A percentile compares a stretch with the other conserved stretches of the same genome.
Evolutionary conservation across 2,888 invertebrate species (phyloP).

Genomic region (Ormyrus thymus): DNA sequence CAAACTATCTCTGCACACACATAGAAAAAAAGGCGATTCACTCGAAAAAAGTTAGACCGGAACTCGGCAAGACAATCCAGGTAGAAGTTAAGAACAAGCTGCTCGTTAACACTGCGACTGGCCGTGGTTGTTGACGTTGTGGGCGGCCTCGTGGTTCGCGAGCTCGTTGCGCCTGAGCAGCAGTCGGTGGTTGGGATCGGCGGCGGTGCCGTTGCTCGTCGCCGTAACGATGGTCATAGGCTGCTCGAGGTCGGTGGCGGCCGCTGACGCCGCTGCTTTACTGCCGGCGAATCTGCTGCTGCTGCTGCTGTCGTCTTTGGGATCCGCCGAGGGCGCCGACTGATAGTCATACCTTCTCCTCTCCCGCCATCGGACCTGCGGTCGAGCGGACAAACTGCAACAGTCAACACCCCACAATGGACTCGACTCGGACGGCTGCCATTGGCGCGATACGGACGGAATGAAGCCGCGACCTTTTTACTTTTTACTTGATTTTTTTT

Average conservation of each 20-base stretch:
- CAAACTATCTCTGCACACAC: too few relatives aligned
- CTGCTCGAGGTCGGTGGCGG: background rate
- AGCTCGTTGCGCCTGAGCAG: slow-evolving; percentile 37
- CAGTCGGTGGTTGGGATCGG: slow-evolving; percentile 28
- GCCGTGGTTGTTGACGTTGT: slow-evolving; percentile 57
- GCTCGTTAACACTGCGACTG: slow-evolving; percentile 68
- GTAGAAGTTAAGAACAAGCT: too few relatives aligned
- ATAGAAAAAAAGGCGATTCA: too few relatives aligned
- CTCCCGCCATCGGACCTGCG: slow-evolving; percentile 81
- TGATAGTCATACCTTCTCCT: slow-evolving; percentile 89
- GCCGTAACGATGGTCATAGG: slow-evolving; percentile 5
- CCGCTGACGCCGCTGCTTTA: slow-evolving; percentile 56
- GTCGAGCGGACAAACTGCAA: slow-evolving; percentile 88
- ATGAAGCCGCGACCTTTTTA: background rate
- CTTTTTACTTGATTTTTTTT: slow-evolving; percentile 6
- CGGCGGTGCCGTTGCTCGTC: slow-evolving; percentile 40
- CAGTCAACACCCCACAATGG: slow-evolving; percentile 71
- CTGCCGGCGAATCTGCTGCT: slow-evolving; percentile 38
- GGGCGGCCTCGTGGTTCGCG: slow-evolving; percentile 31
- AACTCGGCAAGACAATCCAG: too few relatives aligned
- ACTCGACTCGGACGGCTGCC: slow-evolving; percentile 70
- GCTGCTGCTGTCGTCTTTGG: slow-evolving; percentile 63
- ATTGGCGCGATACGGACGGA: slow-evolving; percentile 71
- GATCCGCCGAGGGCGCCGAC: slow-evolving; percentile 69
- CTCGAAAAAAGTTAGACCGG: background rate